Conservation (phyloP, 2,888 invertebrate genomes). For the Autographa pulchrina region DNA sequence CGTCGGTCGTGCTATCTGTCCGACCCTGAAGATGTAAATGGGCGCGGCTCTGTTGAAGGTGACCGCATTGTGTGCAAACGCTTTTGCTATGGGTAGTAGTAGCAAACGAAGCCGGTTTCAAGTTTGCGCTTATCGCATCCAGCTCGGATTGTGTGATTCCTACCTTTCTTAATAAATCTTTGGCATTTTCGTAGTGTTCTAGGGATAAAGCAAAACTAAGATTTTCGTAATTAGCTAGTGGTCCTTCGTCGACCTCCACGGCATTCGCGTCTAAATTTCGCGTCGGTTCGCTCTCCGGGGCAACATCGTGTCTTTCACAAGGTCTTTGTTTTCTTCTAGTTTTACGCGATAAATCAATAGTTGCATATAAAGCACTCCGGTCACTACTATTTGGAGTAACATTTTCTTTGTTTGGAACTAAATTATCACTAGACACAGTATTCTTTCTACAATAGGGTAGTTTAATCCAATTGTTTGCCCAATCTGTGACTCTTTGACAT, state of each 20-base stretch:
- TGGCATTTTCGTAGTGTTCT: constrained; percentile 94
- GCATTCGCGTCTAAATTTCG: constrained; percentile 56
- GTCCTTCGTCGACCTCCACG: constrained; percentile 81
- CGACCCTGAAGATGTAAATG: constrained; percentile 40
- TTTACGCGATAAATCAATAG: constrained; percentile 91
- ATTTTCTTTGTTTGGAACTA: constrained; percentile 88
- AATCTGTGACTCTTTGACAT: constrained; percentile 91
- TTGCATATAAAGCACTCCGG: constrained; percentile 91
- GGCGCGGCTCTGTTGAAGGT: constrained; percentile 70
- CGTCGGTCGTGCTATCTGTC: constrained; percentile 75
- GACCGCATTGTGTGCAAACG: constrained; percentile 91
- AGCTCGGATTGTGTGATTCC: constrained; percentile 88
- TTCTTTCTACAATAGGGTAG: constrained; percentile 89
- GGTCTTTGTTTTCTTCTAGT: constrained; percentile 82
- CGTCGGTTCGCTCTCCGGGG: constrained; percentile 15
- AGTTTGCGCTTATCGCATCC: constrained; percentile 78
- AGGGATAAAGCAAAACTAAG: constrained; percentile 94
- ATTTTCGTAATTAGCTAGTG: constrained; percentile 91
- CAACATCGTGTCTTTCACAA: constrained; percentile 57
- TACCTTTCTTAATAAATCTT: constrained; percentile 90
- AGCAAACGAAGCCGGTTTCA: constrained; percentile 69
- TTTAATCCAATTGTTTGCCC: constrained; percentile 91
- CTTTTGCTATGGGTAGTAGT: constrained; percentile 62
- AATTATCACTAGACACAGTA: constrained; percentile 66
- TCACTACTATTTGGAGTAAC: constrained; percentile 75